Percentiles rank a stretch among this genome's conserved stretches.
These are phyloP conservation scores for Malurus elegans DNA, from an alignment of 2,113 vertebrate species.

Conservation along the genomic window DNA sequence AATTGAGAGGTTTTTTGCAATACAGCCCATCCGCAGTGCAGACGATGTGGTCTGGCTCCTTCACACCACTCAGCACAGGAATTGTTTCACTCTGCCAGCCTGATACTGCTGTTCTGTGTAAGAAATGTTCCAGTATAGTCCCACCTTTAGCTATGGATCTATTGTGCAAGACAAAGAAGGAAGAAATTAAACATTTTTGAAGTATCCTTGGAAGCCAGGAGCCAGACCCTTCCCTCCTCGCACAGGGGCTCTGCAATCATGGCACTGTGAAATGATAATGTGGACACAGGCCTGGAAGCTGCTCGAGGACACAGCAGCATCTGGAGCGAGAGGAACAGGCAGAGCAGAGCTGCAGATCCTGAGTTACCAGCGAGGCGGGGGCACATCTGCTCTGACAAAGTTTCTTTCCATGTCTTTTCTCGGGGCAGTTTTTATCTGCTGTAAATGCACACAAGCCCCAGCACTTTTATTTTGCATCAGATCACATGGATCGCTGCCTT, in stretches of 20 bases:
- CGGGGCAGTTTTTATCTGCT: background rate
- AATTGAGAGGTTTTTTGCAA: background rate
- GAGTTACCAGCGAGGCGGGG: background rate
- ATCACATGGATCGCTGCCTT: background rate
- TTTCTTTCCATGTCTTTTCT: background rate
- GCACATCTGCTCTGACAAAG: background rate
- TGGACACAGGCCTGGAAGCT: background rate
- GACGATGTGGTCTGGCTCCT: background rate
- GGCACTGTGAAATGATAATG: background rate
- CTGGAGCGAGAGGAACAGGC: background rate
- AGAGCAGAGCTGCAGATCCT: background rate
- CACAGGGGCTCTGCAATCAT: background rate
- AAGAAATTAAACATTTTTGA: background rate
- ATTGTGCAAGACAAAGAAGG: background rate
- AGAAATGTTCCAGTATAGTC: background rate
- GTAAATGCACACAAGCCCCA: background rate
- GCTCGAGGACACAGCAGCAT: background rate
- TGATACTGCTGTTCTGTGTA: background rate
- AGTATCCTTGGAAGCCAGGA: background rate
- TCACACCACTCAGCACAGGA: background rate
- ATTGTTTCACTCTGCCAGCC: background rate
- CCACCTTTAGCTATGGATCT: background rate
- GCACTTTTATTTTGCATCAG: background rate
- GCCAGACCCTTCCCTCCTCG: background rate
- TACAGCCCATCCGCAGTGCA: fast-evolving